Evolutionary conservation across 2,888 invertebrate species (phyloP).

Genomic region (Agrypnus murinus): DNA sequence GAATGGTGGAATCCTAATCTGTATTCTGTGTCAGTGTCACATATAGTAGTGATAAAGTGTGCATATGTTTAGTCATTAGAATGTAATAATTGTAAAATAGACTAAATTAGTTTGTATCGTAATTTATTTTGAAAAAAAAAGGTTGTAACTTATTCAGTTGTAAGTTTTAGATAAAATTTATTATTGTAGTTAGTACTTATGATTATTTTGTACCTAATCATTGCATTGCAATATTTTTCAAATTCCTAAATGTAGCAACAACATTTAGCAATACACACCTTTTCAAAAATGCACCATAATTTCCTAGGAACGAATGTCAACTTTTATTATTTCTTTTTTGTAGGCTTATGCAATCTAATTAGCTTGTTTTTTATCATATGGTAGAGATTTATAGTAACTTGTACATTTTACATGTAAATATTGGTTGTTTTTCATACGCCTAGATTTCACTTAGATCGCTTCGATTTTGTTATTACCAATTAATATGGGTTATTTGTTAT

Average conservation of each 20-base stretch:
- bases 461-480: conserved; percentile 58
- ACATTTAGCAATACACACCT: conserved; percentile 29
- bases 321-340: conserved; percentile 17
- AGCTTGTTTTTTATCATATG: conserved; percentile 21
- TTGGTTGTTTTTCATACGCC: conserved; percentile 56
- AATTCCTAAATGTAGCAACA: conserved; percentile 24
- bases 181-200: conserved; percentile 41
- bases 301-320: conserved; percentile 24
- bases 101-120: conserved; percentile 42
- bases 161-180: conserved; percentile 29
- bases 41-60: conserved; percentile 47
- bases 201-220: conserved; percentile 32
- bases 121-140: conserved; percentile 43
- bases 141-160: conserved; percentile 36
- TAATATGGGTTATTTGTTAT: conserved; percentile 60
- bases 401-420: conserved; percentile 67
- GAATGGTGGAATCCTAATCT: conserved; percentile 38
- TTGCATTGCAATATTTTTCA: conserved; percentile 29
- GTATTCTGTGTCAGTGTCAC: conserved; percentile 52
- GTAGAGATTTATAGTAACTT: conserved; percentile 58
- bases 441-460: conserved; percentile 53
- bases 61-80: conserved; percentile 55
- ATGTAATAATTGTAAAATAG: conserved; percentile 54
- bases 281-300: conserved; percentile 31
- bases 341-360: conserved; percentile 28